Conservation (phyloP, 2,888 invertebrate species). For the Eulithis prunata region DNA sequence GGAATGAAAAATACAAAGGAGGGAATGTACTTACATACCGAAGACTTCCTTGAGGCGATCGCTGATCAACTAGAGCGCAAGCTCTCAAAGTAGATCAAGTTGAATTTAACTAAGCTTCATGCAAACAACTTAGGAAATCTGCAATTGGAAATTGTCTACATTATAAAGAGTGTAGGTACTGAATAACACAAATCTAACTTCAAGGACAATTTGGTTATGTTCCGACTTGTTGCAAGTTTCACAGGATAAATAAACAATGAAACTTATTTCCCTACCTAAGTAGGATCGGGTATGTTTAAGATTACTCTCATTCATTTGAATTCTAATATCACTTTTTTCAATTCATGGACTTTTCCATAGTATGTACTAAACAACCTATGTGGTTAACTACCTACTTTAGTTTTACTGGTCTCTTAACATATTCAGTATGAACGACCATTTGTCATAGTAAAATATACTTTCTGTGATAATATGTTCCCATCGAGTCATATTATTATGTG, state of each 20-base stretch:
- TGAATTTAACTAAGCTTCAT: conserved; percentile 18
- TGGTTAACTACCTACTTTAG: too few species aligned
- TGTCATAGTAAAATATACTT: conserved; percentile 23
- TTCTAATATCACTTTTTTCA: conserved; percentile 3
- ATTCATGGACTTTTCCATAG: too few species aligned
- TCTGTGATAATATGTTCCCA: conserved; percentile 37
- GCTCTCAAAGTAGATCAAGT: conserved; percentile 60
- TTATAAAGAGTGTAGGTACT: not conserved
- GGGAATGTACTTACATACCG: conserved; percentile 92
- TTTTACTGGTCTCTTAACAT: too few species aligned
- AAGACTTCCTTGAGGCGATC: conserved; percentile 94
- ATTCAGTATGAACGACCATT: too few species aligned
- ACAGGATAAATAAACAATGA: too few species aligned
- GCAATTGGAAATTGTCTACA: conserved; percentile 16
- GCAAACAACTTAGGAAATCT: conserved; percentile 30
- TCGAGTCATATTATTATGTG: not conserved
- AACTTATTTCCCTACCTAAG: not conserved
- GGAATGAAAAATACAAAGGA: conserved; percentile 92
- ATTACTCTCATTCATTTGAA: not conserved
- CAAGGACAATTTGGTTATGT: not conserved
- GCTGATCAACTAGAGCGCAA: conserved; percentile 87
- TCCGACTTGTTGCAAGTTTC: too few species aligned
- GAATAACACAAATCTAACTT: not conserved
- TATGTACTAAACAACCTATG: too few species aligned
- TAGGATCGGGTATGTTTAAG: not conserved